Percentiles rank a stretch among this genome's conserved stretches.
These are phyloP conservation scores for Tetheella fluctuosa DNA, from an alignment of 2,888 invertebrate species.

Conservation along the genomic window DNA sequence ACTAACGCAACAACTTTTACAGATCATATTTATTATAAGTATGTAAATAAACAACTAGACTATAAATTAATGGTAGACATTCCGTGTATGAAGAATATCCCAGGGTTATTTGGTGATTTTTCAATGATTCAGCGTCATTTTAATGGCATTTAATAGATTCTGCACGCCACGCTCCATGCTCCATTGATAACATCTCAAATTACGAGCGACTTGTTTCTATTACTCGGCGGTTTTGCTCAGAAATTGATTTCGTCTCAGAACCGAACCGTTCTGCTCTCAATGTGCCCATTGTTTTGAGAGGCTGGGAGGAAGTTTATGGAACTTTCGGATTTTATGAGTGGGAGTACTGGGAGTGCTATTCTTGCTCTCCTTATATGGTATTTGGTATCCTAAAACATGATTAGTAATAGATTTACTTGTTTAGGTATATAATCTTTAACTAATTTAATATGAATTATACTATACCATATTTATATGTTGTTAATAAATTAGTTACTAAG, in stretches of 20 bases:
- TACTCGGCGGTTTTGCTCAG: conserved; percentile 1
- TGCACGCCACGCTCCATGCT: conserved; percentile 3
- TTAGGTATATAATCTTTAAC: no score
- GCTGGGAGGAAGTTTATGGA: not conserved
- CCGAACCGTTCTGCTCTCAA: not conserved
- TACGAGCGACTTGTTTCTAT: conserved; percentile 9
- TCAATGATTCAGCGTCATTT: conserved; percentile 8
- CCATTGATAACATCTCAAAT: conserved; percentile 4
- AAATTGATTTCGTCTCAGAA: not conserved
- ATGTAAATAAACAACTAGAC: no score
- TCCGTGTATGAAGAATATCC: no score
- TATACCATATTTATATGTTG: no score
- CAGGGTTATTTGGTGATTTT: no score
- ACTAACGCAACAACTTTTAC: no score
- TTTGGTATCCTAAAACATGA: not conserved
- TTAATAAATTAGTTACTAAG: no score
- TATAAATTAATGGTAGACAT: no score
- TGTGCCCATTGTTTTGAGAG: not conserved
- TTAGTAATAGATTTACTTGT: not conserved
- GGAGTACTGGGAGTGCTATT: not conserved
- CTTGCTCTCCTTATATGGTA: not conserved
- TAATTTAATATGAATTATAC: no score
- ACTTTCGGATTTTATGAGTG: conserved; percentile 14
- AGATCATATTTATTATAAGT: no score
- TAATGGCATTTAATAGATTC: not conserved